Evolutionary conservation across 2,797 vertebrate genomes (phyloP), one percentile per base, ranked within the genome.

Genomic region (Acanthurus tractus): DNA sequence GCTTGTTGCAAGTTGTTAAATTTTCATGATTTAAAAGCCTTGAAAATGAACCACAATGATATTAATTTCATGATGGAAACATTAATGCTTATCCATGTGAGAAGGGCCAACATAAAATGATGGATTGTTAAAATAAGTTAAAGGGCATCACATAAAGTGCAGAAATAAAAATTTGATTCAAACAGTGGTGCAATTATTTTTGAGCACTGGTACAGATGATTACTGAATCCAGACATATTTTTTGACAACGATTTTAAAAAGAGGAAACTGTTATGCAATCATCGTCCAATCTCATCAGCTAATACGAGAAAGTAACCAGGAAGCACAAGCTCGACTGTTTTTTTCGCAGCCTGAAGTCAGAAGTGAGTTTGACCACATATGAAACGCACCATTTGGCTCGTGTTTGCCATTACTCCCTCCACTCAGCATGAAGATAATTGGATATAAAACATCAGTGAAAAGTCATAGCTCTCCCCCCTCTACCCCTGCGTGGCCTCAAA

Each of bases 351-450:
- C 81, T 18, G 72, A 81, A 76, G 88, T 86, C 74, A 79, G 62
- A 62, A 76, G 69, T 53, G 75, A 71, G 81, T 86, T 82, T 91
- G 87, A 87, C 84, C 89, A 87, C 84, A 83, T 78, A 86, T 86
- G 83, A 88, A 88, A 87, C 55, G 74, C 82, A 81, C 76, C 81
- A 87, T 89, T 91, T 92, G 84, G 63, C 74, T 36, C 25, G 38
- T 70, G 77, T 85, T 85, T 83, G 79, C 87, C 80, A 68, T 78
- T 78, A 71, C 76, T 79, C 79, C 54, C 74, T 83, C 86, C 74
- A 76, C 84, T 79, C 86, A 86, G 79, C 86, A 75, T 76, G 85
- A 82, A 82, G 74, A 90, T 94, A 89, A 94, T 88, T 91, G 85
- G 87, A 86, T 85, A 88, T 90, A 92, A 92, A 92, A 86, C 85